Evolutionary conservation across 2,113 vertebrate genomes (phyloP), one percentile per base, ranked within the genome.

Genomic region (Trinectes maculatus): DNA sequence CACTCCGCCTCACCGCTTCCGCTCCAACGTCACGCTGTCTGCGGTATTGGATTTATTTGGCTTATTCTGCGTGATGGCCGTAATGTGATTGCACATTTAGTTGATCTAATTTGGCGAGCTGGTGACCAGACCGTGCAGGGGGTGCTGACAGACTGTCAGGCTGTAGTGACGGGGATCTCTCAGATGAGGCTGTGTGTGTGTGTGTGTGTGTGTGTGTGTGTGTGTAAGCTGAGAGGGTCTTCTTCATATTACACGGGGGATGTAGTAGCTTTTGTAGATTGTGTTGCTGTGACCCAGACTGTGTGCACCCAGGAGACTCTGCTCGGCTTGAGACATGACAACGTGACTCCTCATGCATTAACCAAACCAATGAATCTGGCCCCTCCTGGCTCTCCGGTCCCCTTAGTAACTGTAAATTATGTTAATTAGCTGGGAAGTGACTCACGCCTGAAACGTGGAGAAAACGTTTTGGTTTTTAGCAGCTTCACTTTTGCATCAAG

Each of bases 41-140:
- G 65, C n/a, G 19, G 69, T 73, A 77, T 77, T 77, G 55, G 51
- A 82, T 85, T 87, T 66, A 77, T 82, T 74, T 34, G 37, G 69
- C 55, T 46, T 74, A 65, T 77, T 71, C 49, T 66, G 52, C 33
- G 44, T 83, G 60, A 76, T 78, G 68, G 53, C 59, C 46, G 25
- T 85, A 83, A 74, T 82, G 55, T 57, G 67, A 85, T 85, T 80
- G 56, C 68, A 67, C 74, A 54, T 76, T 68, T 52, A 70, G 65
- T 74, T 86, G 82, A 90, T 89, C 79, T 77, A 80, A 89, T 79
- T 85, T 82, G 51, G 37, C 44, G 7, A 51, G 65, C 75, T 83
- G 22, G 60, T 77, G 48, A 80, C 56, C 61, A 42, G 58, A 53
- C 36, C 19, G 24, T 71, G 29, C 8, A 47, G 34, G 58, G n/a